Evolutionary conservation across 64 coral and sea anemone species (phyloP), one percentile per base, ranked within the genome.

Genomic region (Montipora capricornis): DNA sequence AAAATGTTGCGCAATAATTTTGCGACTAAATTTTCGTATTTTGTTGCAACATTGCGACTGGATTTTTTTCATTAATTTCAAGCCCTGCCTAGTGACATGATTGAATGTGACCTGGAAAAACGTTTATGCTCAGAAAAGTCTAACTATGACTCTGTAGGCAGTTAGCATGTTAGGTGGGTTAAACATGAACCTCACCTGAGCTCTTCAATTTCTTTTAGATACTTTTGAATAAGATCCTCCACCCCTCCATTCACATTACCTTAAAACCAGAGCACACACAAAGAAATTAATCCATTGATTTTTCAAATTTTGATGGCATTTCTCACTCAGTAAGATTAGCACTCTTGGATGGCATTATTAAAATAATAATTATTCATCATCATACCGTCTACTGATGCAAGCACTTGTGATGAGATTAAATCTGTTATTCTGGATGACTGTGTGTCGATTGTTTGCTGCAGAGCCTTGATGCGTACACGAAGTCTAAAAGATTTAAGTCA

Each of bases 151-250:
- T 37, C 37, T 37, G 37, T 37, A 37, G 37, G 37, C 37, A 37
- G 37, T 37, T 37, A 37, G 37, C 37, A 37, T 37, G 37, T 37
- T 0, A 37, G 37, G 37, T 37, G 37, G 37, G 37, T 37, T 37
- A 37, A 37, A 37, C 37, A 81, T 26, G 26, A 61, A 67, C 11
- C 4, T 17, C 84, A 98, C 96, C 96, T 98, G 24, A 98, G 94
- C 26, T 98, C 96, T 62, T 98, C 96, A 71, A 98, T 98, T 59
- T 98, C 96, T 24, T 94, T 95, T 3, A 98, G 55, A 87, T 98
- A 98, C 58, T 98, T 98, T 37, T 98, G 96, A 86, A 98, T 98
- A 46, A 98, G 91, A 47, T 85, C 78, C 85, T 98, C 96, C 20
- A 98, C 96, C 82, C 90, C 96, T 52, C 80, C 82, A 90, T 98